A percentile compares a stretch with the other conserved stretches of the same genome.
These are phyloP conservation scores for Tonatia bakeri DNA, from an alignment of 2,113 vertebrate species.

Conservation along the genomic window DNA sequence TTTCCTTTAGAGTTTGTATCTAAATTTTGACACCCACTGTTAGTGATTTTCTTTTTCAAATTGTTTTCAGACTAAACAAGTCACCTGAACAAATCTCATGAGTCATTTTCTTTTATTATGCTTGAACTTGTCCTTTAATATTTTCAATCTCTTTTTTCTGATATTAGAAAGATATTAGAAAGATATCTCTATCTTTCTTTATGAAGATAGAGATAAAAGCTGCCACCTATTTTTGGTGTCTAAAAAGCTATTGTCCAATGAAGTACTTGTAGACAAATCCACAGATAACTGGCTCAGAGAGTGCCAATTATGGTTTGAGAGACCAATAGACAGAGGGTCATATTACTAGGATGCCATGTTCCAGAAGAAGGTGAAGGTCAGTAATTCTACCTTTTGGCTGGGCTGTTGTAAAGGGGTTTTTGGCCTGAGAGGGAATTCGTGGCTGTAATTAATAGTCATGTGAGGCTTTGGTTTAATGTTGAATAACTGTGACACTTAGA, in stretches of 20 bases:
- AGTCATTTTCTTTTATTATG: conserved; percentile 39
- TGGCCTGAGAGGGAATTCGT: background rate
- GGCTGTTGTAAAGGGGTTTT: background rate
- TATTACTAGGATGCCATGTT: background rate
- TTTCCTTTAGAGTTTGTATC: conserved; percentile 24
- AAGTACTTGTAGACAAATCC: conserved; percentile 4
- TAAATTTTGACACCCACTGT: background rate
- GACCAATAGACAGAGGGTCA: background rate
- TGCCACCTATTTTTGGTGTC: conserved; percentile 6
- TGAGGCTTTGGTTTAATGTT: background rate
- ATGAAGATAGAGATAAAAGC: conserved; percentile 35
- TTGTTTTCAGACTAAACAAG: background rate
- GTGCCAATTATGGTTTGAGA: background rate
- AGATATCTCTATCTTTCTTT: no score
- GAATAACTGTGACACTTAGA: background rate
- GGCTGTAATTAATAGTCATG: background rate
- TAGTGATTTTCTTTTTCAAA: background rate
- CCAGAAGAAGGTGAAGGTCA: background rate
- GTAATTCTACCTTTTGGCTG: background rate
- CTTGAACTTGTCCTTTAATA: background rate
- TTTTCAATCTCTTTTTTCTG: conserved; percentile 28
- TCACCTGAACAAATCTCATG: conserved; percentile 22
- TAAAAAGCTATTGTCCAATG: conserved; percentile 15
- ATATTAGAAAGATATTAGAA: no score
- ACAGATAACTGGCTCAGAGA: background rate